Base-by-base conservation (phyloP, 2,888 invertebrate species). In the Synergus itoensis region DNA sequence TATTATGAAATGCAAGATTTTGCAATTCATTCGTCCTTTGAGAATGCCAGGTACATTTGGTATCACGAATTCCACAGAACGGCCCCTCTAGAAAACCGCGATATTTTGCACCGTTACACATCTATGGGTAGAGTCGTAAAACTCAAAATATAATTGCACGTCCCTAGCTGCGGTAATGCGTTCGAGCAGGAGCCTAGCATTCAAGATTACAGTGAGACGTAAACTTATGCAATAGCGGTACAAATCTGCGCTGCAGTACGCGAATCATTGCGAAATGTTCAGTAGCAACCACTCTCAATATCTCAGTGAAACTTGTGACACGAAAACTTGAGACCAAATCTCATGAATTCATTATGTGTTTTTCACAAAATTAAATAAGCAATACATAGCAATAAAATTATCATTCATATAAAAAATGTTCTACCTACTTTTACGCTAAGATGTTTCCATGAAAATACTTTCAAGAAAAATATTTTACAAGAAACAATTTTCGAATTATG, bases 241-340 rank as follows among this genome's bases (percentile, higher is more conserved):
- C 41, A 53, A 53, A 40, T 36, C 12, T 60, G 76, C 18, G 60
- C 14, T 43, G n/a, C 64, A 45, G 40, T 64, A 62, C 64, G 28
- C 63, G 80, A 86, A 82, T 77, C 11, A 60, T 60, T 60, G 60
- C 60, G 57, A 18, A 84, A 87, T 79, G 81, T 82, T 80, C 86
- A 87, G 86, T 84, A 84, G 85, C 28, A 28, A 28, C 83, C 81
- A 86, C 83, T 86, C 85, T 85, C 84, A 81, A 83, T 84, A 82
- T 83, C 84, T 80, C 82, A 77, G 82, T 84, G 85, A 86, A 87
- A 86, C 84, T 85, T 85, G 84, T 85, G 86, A 85, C 86, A 86
- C 83, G 82, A 81, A 86, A 86, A 87, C 85, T 85, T 83, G 64
- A 78, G 60, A 64, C 28, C 36, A 75, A 28, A 53, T 14, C 16